Conservation (phyloP, 1,140 invertebrate genomes). For the Hyposmocoma kahamanoa region DNA sequence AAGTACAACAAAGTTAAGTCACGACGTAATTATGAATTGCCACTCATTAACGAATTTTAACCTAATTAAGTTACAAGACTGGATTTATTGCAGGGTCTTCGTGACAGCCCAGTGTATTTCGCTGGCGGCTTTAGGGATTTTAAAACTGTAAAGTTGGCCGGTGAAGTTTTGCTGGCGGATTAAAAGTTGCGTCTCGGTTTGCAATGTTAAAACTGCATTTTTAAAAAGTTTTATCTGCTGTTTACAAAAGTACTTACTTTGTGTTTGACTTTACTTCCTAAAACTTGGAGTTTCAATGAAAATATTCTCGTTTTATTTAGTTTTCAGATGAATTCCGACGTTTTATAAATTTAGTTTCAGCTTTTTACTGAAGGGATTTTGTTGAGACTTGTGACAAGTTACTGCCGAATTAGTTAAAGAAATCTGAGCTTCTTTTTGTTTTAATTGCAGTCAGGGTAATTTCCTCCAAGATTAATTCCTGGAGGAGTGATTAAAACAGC, state of each 20-base stretch:
- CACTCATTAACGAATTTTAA: conserved; percentile 14
- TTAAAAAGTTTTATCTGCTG: conserved; percentile 31
- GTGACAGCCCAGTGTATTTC: conserved; percentile 21
- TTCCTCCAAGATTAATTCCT: background rate
- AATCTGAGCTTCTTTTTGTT: background rate
- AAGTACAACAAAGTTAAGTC: conserved; percentile 14
- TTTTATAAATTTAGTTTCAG: background rate
- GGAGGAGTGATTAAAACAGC: background rate
- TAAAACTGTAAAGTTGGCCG: conserved; percentile 30
- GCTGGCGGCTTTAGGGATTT: conserved; percentile 41
- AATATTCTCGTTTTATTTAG: conserved; percentile 2
- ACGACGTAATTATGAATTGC: conserved; percentile 11
- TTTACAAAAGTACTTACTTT: conserved; percentile 20
- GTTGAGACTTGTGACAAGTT: too few species aligned
- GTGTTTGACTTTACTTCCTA: background rate
- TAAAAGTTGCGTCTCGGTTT: conserved; percentile 43
- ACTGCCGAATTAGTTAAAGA: too few species aligned
- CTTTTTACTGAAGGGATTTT: too few species aligned
- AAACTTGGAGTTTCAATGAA: background rate
- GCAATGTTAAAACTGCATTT: conserved; percentile 47
- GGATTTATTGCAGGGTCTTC: background rate
- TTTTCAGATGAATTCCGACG: background rate
- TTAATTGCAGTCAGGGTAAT: background rate
- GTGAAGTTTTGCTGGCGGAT: conserved; percentile 41
- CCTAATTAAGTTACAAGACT: conserved; percentile 12